Evolutionary conservation across 2,797 vertebrate genomes (phyloP), one percentile per base, ranked within the genome.

Genomic region (Oreochromis grahami): DNA sequence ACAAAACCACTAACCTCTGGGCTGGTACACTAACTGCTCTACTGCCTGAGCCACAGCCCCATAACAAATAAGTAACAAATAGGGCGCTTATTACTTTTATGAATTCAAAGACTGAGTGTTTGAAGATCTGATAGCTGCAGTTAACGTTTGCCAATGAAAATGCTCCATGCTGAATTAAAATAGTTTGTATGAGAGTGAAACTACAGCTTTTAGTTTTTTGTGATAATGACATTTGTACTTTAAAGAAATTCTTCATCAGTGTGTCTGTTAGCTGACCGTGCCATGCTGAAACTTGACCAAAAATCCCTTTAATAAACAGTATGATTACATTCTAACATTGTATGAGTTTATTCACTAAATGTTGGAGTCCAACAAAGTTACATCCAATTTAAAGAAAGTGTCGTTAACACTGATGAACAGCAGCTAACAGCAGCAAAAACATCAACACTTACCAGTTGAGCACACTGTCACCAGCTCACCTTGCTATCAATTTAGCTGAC

Each of bases 401-500:
- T 12, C 6, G 3, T 11, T 38, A 34, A 63, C 3, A 36, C 19
- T n/a, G 11, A 36, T 36, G 34, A 21, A 65, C 58, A 63, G 15
- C 56, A 34, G 29, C 29, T 34, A 60, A 34, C 56, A 7, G 58
- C 19, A 38, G 60, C 1, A 65, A 36, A 63, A 38, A 65, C 34
- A 65, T 0, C 11, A 38, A 38, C 11, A n/a, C 6, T 1, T 38
- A 8, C 11, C 34, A 5, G 60, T 1, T 65, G 6, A 65, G 34
- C 19, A 38, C 19, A 21, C 2, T 38, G 10, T 21, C 58, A 63
- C 17, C 19, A 38, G 34, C 19, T 38, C 34, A 65, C 7, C 34
- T 26, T 5, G 38, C 38, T 43, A 8, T 6, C 38, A 45, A n/a
- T 68, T 70, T 43, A 43, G 21, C 21, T 10, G 65, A 43, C 21